Conservation (phyloP, 2,888 invertebrate genomes). For the Conistra vaccinii region DNA sequence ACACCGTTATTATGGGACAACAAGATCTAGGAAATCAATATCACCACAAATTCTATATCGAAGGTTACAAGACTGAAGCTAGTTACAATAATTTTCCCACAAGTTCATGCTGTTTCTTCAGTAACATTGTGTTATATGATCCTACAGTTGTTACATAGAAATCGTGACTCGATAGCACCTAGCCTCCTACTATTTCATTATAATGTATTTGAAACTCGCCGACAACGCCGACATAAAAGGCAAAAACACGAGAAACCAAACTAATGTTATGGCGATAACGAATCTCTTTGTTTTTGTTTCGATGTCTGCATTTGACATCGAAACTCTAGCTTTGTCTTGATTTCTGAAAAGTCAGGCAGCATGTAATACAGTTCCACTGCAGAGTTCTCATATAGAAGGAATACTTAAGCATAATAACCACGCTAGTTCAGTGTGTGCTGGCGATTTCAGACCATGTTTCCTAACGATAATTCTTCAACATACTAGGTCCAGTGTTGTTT, state of each 20-base stretch:
- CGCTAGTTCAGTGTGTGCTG: too few species aligned
- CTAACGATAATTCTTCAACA: not conserved
- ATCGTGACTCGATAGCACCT: constrained; percentile 38
- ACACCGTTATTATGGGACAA: not conserved
- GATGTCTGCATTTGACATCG: not conserved
- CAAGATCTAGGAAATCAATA: constrained; percentile 2
- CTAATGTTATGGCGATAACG: not conserved
- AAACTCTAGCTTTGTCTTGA: not conserved
- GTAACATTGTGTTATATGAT: constrained; percentile 46
- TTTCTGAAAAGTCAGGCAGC: too few species aligned
- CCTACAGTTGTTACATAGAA: constrained; percentile 10
- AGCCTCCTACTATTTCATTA: constrained; percentile 19
- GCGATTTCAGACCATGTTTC: not conserved
- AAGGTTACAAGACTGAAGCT: not conserved
- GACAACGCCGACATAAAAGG: constrained; percentile 25
- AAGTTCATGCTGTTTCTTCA: constrained; percentile 22
- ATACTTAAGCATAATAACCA: too few species aligned
- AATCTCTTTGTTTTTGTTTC: not conserved
- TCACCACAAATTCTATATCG: not conserved
- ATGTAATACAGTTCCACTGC: too few species aligned
- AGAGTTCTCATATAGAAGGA: too few species aligned
- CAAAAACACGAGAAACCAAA: constrained; percentile 18
- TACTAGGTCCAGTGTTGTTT: too few species aligned
- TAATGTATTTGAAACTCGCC: constrained; percentile 35
- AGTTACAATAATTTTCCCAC: constrained; percentile 28